Conservation (phyloP, 2,797 vertebrate species). For the Catamblyrhynchus diadema region DNA sequence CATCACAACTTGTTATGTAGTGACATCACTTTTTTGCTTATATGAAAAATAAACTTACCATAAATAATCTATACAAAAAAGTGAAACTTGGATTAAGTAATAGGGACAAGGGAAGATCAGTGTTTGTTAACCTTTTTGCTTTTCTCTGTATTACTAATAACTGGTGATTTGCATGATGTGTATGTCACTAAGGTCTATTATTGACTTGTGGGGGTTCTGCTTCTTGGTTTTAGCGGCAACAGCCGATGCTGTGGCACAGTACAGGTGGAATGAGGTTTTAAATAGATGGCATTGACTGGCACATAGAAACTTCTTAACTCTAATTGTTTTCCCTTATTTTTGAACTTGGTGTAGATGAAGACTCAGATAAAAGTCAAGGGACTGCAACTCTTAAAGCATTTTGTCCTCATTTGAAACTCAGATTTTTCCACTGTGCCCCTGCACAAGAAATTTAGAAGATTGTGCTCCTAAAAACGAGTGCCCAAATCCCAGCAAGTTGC, state of each 20-base stretch:
- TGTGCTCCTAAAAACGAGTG: neutral
- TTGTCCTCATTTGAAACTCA: neutral
- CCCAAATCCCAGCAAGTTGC: neutral
- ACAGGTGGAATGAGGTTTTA: neutral
- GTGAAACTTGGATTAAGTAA: neutral
- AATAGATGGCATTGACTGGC: neutral
- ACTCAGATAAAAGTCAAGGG: neutral
- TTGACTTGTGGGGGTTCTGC: neutral
- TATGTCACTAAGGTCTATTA: neutral
- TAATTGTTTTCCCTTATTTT: neutral
- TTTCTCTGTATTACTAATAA: neutral
- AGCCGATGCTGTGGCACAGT: neutral
- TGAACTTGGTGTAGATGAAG: neutral
- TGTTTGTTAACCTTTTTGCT: neutral
- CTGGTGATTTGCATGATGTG: neutral
- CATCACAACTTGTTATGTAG: neutral
- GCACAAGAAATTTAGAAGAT: neutral
- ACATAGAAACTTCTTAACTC: neutral
- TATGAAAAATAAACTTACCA: neutral
- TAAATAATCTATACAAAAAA: neutral
- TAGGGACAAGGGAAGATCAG: neutral
- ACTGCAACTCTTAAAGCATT: neutral
- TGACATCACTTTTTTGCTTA: neutral
- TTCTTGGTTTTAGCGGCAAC: neutral
- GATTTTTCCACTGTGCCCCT: neutral